phyloP scores from a whole-genome alignment of 2,797 vertebrate genomes.

The Gambelia wislizenii region DNA sequence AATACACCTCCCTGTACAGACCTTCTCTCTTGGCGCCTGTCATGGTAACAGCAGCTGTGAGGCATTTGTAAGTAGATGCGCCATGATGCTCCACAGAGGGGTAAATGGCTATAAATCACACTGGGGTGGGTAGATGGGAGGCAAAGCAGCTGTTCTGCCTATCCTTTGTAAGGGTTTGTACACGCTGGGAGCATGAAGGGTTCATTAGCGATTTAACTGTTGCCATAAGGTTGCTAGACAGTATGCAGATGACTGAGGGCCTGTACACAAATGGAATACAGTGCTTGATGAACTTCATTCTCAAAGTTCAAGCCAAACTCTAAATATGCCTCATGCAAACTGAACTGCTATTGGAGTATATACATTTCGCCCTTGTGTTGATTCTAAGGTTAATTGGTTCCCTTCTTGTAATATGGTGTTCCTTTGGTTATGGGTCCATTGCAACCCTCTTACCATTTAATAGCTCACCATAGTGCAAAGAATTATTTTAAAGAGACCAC shows the following conservation, averaged over 20 bases:
- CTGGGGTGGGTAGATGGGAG: neutral
- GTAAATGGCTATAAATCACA: neutral
- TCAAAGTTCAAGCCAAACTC: neutral
- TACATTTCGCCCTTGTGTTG: neutral
- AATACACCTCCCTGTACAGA: conserved; percentile 73
- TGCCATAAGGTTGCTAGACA: conserved; percentile 10
- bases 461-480: neutral
- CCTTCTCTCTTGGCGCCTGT: conserved; percentile 50
- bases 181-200: neutral
- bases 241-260: neutral
- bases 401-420: neutral
- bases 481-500: too few species aligned
- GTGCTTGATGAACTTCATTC: neutral
- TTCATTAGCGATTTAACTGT: conserved; percentile 36
- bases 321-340: neutral
- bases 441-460: neutral
- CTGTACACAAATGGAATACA: neutral
- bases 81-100: neutral
- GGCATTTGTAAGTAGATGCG: neutral
- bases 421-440: neutral
- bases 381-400: neutral
- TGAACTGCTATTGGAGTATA: neutral
- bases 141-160: neutral
- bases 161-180: neutral
- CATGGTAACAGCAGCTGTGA: conserved; percentile 10